phyloP scores from a whole-genome alignment of 2,888 invertebrate genomes.

The Dendrolimus houi region DNA sequence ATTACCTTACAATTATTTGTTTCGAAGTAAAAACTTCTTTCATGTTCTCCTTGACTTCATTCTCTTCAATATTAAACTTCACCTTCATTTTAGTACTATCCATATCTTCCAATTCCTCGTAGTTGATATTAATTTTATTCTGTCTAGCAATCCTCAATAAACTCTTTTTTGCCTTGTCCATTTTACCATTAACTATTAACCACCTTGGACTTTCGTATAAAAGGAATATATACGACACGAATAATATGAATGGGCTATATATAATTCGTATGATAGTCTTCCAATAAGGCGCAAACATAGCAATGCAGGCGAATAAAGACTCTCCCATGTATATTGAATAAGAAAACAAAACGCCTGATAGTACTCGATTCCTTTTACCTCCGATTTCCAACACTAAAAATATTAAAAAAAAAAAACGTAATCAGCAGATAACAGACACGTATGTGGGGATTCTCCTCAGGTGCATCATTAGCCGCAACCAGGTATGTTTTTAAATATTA shows the following conservation, averaged over 20 bases:
- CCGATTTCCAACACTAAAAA: constrained; percentile 54
- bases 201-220: constrained; percentile 55
- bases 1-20: constrained; percentile 31
- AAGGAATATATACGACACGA: constrained; percentile 33
- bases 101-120: constrained; percentile 32
- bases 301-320: constrained; percentile 43
- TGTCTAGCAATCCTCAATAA: constrained; percentile 33
- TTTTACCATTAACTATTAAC: constrained; percentile 48
- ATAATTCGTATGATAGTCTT: constrained; percentile 45
- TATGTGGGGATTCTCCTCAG: no score
- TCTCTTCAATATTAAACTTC: constrained; percentile 37
- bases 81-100: constrained; percentile 33
- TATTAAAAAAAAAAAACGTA: no score
- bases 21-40: constrained; percentile 36
- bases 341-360: constrained; percentile 46
- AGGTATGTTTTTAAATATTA: no score
- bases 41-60: constrained; percentile 36
- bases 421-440: no score
- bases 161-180: constrained; percentile 37
- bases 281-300: constrained; percentile 52
- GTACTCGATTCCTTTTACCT: constrained; percentile 35
- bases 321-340: constrained; percentile 53
- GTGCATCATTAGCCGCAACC: no score
- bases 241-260: constrained; percentile 43
- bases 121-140: constrained; percentile 42